These are phyloP conservation scores for Globia sparganii DNA, from an alignment of 2,888 invertebrate genomes.

Conservation along the genomic window DNA sequence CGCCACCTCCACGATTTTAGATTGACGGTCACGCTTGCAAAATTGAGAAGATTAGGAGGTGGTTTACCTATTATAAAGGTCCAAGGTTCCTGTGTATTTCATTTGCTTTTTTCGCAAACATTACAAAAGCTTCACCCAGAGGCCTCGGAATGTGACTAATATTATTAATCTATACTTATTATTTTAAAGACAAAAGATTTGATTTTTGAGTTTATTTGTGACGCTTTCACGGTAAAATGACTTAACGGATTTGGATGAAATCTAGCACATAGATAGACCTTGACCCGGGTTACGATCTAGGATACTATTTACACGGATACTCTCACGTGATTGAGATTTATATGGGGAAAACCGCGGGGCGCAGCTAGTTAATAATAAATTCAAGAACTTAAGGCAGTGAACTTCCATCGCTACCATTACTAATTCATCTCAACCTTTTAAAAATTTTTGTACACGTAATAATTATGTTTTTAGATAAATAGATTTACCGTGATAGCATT, in stretches of 20 bases:
- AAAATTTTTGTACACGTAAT: not conserved
- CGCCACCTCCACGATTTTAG: not conserved
- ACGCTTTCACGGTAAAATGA: too few relatives aligned
- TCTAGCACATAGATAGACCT: too few relatives aligned
- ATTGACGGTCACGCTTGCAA: not conserved
- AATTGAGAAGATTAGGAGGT: fast-evolving
- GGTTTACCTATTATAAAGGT: not conserved
- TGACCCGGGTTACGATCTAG: too few relatives aligned
- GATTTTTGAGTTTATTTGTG: too few relatives aligned
- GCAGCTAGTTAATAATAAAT: not conserved
- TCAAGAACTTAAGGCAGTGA: not conserved
- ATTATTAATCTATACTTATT: not conserved
- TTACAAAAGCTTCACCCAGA: not conserved
- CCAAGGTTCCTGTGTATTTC: not conserved
- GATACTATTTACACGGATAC: too few relatives aligned
- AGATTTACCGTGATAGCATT: not conserved
- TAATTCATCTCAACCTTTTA: not conserved
- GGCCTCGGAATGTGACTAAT: not conserved
- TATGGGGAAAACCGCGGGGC: too few relatives aligned
- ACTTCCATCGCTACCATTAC: not conserved
- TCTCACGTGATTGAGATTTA: too few relatives aligned
- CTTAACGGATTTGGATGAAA: too few relatives aligned
- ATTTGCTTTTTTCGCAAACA: constrained; percentile 16
- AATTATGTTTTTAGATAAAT: not conserved
- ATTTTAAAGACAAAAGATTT: not conserved